A percentile compares a stretch with the other conserved stretches of the same genome.
These are phyloP conservation scores for Emys orbicularis DNA, from an alignment of 2,797 vertebrate genomes.

Conservation along the genomic window DNA sequence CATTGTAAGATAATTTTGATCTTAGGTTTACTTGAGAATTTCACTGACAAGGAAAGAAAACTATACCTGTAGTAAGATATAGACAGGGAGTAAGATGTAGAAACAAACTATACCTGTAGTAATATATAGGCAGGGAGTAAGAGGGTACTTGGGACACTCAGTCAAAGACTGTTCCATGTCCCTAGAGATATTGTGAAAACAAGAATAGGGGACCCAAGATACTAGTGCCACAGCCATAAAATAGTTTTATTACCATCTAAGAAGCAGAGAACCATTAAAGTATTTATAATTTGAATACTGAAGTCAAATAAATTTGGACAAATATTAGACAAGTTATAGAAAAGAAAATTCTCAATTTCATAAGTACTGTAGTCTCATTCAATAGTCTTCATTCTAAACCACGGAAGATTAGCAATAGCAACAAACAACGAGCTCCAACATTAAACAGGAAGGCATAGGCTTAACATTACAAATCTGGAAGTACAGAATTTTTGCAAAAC, in stretches of 20 bases:
- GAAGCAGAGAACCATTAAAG: neutral
- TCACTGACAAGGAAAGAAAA: neutral
- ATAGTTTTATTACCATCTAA: neutral
- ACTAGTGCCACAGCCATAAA: neutral
- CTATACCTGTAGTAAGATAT: neutral
- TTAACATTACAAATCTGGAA: slow-evolving; percentile 15
- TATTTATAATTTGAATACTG: neutral
- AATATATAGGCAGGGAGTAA: neutral
- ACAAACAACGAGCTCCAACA: neutral
- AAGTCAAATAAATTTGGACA: neutral
- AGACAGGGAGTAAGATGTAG: no score
- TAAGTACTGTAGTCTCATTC: neutral
- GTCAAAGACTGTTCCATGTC: neutral
- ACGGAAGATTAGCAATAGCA: neutral
- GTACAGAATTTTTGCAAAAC: neutral
- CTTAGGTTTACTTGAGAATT: neutral
- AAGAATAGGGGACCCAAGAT: neutral
- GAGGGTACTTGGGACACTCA: neutral
- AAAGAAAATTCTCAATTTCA: neutral
- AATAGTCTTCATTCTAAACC: neutral
- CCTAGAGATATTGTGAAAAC: neutral
- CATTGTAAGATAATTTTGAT: neutral
- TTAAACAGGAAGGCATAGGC: neutral
- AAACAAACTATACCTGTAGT: no score
- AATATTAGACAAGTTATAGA: neutral